Evolutionary conservation across 1,140 invertebrate genomes (phyloP), one percentile per base, ranked within the genome.

Genomic region (Listronotus bonariensis): DNA sequence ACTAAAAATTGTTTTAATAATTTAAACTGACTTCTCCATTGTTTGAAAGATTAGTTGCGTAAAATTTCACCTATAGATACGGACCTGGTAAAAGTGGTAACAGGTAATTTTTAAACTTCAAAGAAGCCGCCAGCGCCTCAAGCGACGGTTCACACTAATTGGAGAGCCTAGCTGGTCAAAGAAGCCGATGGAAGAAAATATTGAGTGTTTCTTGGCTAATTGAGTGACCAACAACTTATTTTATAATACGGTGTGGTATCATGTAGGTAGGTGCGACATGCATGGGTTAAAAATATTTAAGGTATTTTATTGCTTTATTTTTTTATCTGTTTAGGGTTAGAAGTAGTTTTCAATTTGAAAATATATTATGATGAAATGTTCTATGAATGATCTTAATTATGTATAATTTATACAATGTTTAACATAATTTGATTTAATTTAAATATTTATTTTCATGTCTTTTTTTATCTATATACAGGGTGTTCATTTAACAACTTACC

Each of bases 121-220:
- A 70, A 70, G 46, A 53, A 52, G 59, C 69, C 69, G 69, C 69
- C 62, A 40, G 15, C n/a, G 69, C 65, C 66, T 40, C 31, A 60
- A 41, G 77, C 77, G 77, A 78, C 77, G 77, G 77, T 76, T 76
- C 74, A 71, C 75, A 78, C 77, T 78, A 78, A 78, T 78, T 78
- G 77, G 77, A 78, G 76, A 76, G 69, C 73, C 65, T 58, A 26
- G 71, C 69, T 69, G 75, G 72, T 77, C 75, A 78, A 78, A 77
- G 75, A 70, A 70, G 76, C 77, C 77, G 77, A 70, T 72, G 76
- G 77, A 76, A 77, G 69, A 68, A 72, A 76, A 76, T 78, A 78
- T 78, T 74, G 77, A 78, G 77, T 75, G 77, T 72, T 76, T 70
- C 66, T 53, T 65, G 72, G 71, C 77, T 78, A 78, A 78, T 78